Evolutionary conservation across 1,140 invertebrate species (phyloP).

Genomic region (Drosophila rufa): DNA sequence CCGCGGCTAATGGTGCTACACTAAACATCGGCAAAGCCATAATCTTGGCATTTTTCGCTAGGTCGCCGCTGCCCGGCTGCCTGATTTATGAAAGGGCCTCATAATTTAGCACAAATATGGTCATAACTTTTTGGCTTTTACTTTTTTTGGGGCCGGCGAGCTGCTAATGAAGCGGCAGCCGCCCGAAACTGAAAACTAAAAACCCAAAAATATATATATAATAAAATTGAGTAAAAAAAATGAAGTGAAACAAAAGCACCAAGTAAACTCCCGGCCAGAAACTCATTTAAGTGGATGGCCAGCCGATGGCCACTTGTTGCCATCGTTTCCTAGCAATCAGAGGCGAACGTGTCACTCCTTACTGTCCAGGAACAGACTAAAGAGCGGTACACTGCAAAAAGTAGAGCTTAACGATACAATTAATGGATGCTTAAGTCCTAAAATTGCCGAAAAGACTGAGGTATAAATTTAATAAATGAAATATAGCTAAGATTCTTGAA

Average conservation of each 20-base stretch:
- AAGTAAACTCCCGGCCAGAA: conserved; percentile 27
- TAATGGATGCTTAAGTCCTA: too few species aligned
- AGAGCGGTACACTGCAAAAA: conserved; percentile 1
- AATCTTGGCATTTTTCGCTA: conserved; percentile 59
- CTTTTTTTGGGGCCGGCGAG: conserved; percentile 50
- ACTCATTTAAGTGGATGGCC: conserved; percentile 67
- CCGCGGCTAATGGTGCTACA: conserved; percentile 49
- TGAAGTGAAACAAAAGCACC: conserved; percentile 24
- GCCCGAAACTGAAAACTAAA: conserved; percentile 43
- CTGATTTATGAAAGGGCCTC: conserved; percentile 80
- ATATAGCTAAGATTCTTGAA: too few species aligned
- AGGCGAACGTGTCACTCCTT: conserved; percentile 71
- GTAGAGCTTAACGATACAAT: too few species aligned
- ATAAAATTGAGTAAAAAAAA: conserved; percentile 10
- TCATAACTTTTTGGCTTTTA: conserved; percentile 78
- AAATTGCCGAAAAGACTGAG: too few species aligned
- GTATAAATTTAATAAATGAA: too few species aligned
- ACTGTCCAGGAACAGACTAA: conserved; percentile 30
- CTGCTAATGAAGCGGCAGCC: conserved; percentile 69
- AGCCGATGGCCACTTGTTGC: conserved; percentile 71
- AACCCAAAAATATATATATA: conserved; percentile 6
- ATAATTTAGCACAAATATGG: conserved; percentile 81
- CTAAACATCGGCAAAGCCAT: conserved; percentile 31
- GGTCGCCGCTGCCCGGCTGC: conserved; percentile 43
- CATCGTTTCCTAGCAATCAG: conserved; percentile 78